Evolutionary conservation across 2,888 invertebrate species (phyloP), one percentile per base, ranked within the genome.

Genomic region (Mechanitis messenoides): DNA sequence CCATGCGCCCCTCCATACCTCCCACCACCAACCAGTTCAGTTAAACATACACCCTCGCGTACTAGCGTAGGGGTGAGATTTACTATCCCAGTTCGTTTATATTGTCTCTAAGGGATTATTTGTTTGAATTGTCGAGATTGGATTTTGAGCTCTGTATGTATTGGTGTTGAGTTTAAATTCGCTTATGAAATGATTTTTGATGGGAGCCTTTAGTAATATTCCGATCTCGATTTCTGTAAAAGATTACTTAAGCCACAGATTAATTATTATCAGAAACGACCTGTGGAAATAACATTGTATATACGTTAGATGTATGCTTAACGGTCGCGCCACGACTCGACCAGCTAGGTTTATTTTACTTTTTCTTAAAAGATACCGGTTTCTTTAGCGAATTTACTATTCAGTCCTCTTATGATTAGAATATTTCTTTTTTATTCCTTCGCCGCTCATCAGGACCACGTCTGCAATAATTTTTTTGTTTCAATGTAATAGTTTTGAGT

Each of bases 21-120:
- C 80, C 87, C 0, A 81, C 86, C 62, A 80, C 84, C 68, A 88
- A 90, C 72, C 86, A 89, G 70, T 90, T 90, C 79, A 90, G 88
- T 79, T 90, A 90, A 87, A 79, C 76, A 66, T 28, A 6, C 3
- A 50, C 9, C 28, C 46, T 33, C 20, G 50, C 47, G 45, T 33
- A 69, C 58, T 63, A 59, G 56, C 59, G 60, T 63, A 62, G 55
- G 66, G 62, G 69, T 67, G 72, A 74, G 73, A 70, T 72, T 69
- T 68, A 64, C 64, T 70, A 70, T 60, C 60, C 62, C 38, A 7
- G 38, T 7, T 38, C 38, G 7, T 38, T 38, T 61, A 63, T 65
- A 35, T 31, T 38, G 35, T 2, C 35, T 35, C 35, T 35, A 6
- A 35, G 35, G 35, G 35, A 35, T 5, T 61, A 33, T 60, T 33